Conservation (phyloP, 2,113 vertebrate genomes). For the Lophochroa leadbeateri region DNA sequence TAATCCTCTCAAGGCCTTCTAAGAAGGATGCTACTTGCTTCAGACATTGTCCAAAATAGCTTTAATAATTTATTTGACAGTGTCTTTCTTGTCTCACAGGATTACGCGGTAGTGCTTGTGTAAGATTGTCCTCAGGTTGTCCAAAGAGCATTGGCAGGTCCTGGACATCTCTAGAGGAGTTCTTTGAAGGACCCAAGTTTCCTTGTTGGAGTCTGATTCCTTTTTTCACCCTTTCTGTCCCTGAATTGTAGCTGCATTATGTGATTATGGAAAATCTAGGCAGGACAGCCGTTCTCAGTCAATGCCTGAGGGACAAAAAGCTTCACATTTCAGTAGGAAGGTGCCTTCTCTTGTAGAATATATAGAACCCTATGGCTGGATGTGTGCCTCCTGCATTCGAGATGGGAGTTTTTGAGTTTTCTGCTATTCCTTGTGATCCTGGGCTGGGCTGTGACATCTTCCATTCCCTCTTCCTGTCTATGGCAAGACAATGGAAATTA, state of each 20-base stretch:
- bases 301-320: background rate
- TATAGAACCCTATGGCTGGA: background rate
- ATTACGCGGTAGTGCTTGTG: background rate
- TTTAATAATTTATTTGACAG: conserved; percentile 15
- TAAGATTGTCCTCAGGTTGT: background rate
- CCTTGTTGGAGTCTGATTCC: background rate
- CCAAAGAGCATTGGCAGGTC: background rate
- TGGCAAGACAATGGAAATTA: background rate
- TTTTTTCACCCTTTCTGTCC: background rate
- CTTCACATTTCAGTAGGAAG: background rate
- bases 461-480: background rate
- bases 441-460: background rate
- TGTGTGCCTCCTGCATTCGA: background rate
- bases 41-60: conserved; percentile 10
- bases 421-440: background rate
- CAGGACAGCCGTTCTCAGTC: background rate
- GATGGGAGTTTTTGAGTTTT: background rate
- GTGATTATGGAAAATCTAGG: background rate
- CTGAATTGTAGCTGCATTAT: background rate
- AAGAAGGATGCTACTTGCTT: conserved; percentile 32
- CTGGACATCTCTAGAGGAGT: background rate
- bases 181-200: background rate
- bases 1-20: conserved; percentile 55
- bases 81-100: background rate
- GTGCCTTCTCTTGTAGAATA: background rate